Conservation (phyloP, 2,797 vertebrate genomes). For the Sebastes jordani region DNA sequence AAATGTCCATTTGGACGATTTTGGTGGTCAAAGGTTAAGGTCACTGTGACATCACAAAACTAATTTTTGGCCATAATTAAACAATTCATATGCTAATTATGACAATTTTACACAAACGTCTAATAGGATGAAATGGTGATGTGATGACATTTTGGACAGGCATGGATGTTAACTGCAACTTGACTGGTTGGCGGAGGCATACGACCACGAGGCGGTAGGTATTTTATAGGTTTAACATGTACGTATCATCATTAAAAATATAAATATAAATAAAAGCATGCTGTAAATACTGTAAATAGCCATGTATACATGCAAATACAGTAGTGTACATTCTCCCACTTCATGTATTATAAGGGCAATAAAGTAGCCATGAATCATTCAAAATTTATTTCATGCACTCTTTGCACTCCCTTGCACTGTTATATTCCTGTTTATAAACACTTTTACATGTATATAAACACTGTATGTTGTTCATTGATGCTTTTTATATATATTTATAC, state of each 20-base stretch:
- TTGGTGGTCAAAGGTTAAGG: too few species aligned
- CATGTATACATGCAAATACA: not conserved
- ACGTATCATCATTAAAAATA: not conserved
- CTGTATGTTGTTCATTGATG: not conserved
- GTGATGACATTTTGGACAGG: too few species aligned
- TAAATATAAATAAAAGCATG: not conserved
- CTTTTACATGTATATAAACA: not conserved
- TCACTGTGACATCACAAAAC: too few species aligned
- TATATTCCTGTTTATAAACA: not conserved
- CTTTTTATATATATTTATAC: not conserved
- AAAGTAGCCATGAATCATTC: not conserved
- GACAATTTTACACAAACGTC: too few species aligned
- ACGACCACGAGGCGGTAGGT: too few species aligned
- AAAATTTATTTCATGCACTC: not conserved
- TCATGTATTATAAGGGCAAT: not conserved
- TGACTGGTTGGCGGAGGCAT: too few species aligned
- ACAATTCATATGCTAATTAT: too few species aligned
- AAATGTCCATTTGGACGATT: too few species aligned
- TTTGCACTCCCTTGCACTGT: not conserved
- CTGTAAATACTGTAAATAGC: not conserved
- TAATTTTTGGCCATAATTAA: too few species aligned
- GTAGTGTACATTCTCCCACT: not conserved
- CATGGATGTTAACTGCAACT: too few species aligned
- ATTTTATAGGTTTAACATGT: not conserved
- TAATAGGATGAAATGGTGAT: too few species aligned